Evolutionary conservation across 2,888 invertebrate species (phyloP), one percentile per base, ranked within the genome.

Genomic region (Furcula furcula): DNA sequence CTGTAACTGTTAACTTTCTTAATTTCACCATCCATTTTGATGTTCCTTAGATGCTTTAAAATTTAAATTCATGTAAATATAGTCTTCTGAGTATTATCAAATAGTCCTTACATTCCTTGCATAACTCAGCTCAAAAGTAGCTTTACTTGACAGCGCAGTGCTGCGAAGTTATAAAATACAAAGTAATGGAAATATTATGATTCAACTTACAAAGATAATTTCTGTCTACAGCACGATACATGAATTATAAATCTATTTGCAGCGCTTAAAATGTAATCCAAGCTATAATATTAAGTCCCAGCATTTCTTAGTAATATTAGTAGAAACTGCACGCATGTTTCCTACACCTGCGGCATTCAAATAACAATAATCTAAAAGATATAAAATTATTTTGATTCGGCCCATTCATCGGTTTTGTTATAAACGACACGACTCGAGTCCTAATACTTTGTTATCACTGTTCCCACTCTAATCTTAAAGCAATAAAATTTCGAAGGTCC

Each of bases 371-470:
- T 40, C 39, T 31, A 15, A 53, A 34, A 44, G 36, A 44, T 46
- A 56, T 53, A 23, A 51, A 56, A 54, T 48, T 55, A 49, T 51
- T 50, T 61, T 55, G 62, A 63, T 62, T 55, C 60, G 54, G 59
- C 62, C 61, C 75, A 76, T 80, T 77, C 76, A 79, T 74, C 63
- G 67, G 60, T 57, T 55, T 61, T 60, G 58, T 62, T 65, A 64
- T 63, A 76, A 76, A 76, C 66, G 73, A 81, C 77, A 76, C 64
- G 65, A 71, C 74, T 76, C 61, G 68, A 58, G 64, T 71, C 62
- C 74, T 73, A 84, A 84, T 85, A 83, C 83, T 79, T 80, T 76
- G 83, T 86, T 86, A 87, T 88, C 87, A 80, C 62, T 71, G 72
- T 81, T 80, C 78, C 82, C 83, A 84, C 84, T 87, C 84, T 79